Conservation (phyloP, 1,140 invertebrate genomes). For the Phenacoccus solenopsis region DNA sequence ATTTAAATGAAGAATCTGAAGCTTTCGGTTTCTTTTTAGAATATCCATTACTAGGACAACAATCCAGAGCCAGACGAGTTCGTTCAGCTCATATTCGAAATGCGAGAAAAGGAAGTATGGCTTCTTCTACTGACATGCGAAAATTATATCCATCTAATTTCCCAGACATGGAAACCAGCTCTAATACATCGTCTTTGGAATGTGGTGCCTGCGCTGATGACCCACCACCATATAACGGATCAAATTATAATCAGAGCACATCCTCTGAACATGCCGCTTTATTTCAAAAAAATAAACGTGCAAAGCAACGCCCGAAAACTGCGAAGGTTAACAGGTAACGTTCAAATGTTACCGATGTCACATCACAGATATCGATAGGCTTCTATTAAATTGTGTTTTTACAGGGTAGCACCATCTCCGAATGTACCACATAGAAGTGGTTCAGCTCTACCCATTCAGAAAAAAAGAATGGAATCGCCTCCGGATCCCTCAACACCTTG, state of each 20-base stretch:
- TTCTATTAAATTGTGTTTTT: slow-evolving; percentile 9
- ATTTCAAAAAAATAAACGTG: slow-evolving; percentile 20
- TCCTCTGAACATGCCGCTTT: slow-evolving; percentile 14
- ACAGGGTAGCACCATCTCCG: slow-evolving; percentile 28
- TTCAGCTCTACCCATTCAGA: slow-evolving; percentile 30
- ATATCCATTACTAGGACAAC: slow-evolving; percentile 41
- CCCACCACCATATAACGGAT: slow-evolving; percentile 11
- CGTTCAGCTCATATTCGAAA: slow-evolving; percentile 38
- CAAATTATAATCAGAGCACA: neutral
- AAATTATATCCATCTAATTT: slow-evolving; percentile 27
- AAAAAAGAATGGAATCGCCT: slow-evolving; percentile 33
- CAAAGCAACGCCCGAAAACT: slow-evolving; percentile 34
- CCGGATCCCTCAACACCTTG: slow-evolving; percentile 55
- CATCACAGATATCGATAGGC: neutral
- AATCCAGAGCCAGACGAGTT: slow-evolving; percentile 43
- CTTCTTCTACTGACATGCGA: slow-evolving; percentile 26
- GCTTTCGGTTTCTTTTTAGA: slow-evolving; percentile 26
- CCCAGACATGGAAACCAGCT: slow-evolving; percentile 27
- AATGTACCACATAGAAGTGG: slow-evolving; percentile 25
- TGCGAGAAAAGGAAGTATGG: slow-evolving; percentile 33
- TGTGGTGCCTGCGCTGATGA: neutral
- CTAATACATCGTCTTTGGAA: slow-evolving; percentile 26
- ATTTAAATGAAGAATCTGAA: neutral
- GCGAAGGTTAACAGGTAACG: slow-evolving; percentile 35
- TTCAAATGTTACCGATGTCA: no score